Percentiles rank a stretch among this genome's conserved stretches.
These are phyloP conservation scores for Anoplolepis gracilipes DNA, from an alignment of 1,140 invertebrate species.

Conservation along the genomic window DNA sequence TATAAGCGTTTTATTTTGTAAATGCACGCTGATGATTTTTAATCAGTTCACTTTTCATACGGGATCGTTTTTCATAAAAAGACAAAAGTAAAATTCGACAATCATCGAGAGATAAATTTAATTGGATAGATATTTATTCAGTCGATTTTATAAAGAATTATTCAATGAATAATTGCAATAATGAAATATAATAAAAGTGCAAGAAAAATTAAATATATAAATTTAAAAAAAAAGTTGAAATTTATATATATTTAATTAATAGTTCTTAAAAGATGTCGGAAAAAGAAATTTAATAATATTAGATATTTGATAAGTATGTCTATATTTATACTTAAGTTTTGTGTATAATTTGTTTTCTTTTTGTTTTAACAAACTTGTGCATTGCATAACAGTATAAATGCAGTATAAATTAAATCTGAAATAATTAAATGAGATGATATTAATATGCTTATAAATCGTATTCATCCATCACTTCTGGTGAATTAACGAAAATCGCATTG, in stretches of 20 bases:
- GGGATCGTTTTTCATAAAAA: neutral
- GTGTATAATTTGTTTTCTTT: neutral
- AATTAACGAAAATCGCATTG: constrained; percentile 34
- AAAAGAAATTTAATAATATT: neutral
- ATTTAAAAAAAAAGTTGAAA: neutral
- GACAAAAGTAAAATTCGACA: constrained; percentile 22
- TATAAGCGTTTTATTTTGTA: constrained; percentile 26
- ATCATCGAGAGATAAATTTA: neutral
- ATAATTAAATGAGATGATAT: neutral
- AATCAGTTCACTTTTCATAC: neutral
- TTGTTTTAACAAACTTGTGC: neutral
- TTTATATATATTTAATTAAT: neutral
- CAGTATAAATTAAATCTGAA: constrained; percentile 36
- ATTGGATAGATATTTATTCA: constrained; percentile 18
- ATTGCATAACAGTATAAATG: neutral
- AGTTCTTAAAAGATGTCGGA: neutral
- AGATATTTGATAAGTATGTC: too few relatives aligned
- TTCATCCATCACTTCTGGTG: neutral
- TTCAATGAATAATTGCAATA: neutral
- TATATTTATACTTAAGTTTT: too few relatives aligned
- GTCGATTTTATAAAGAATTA: neutral
- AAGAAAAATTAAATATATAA: neutral
- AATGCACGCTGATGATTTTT: constrained; percentile 20
- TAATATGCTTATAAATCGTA: constrained; percentile 32
- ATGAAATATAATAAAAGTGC: neutral